phyloP scores from a whole-genome alignment of 2,888 invertebrate species.

The Ophioninae sp. region DNA sequence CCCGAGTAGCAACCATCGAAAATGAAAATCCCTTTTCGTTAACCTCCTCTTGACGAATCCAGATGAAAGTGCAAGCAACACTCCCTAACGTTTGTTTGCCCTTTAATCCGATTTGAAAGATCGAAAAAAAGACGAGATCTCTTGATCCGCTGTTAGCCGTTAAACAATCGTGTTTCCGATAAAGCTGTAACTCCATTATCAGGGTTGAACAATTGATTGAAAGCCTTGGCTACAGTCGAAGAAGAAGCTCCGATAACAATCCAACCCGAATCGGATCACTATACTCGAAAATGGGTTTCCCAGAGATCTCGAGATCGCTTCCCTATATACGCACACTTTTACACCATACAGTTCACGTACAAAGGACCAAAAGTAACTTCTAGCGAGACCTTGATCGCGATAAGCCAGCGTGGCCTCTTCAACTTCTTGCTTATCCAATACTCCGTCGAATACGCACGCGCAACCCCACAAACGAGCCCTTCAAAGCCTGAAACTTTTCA shows the following conservation, averaged over 20 bases:
- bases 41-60: too few species aligned
- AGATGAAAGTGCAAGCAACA: too few species aligned
- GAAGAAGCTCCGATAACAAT: slow-evolving; percentile 40
- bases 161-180: background rate
- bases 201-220: background rate
- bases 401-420: slow-evolving; percentile 37
- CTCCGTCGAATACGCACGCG: background rate
- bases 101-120: too few species aligned
- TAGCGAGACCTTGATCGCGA: slow-evolving; percentile 45
- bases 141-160: background rate
- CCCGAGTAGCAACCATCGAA: too few species aligned
- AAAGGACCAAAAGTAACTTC: slow-evolving; percentile 32
- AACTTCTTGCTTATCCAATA: slow-evolving; percentile 48
- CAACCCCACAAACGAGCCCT: slow-evolving; percentile 1
- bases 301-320: slow-evolving; percentile 29
- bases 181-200: background rate
- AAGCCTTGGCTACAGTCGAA: background rate
- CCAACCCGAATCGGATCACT: slow-evolving; percentile 31
- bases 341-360: slow-evolving; percentile 6
- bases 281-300: slow-evolving; percentile 28
- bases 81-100: too few species aligned
- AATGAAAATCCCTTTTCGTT: too few species aligned
- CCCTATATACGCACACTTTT: background rate
- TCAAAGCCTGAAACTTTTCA: slow-evolving; percentile 31
- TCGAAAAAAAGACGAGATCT: too few species aligned